A percentile compares a stretch with the other conserved stretches of the same genome.
phyloP scores from a whole-genome alignment of 2,113 vertebrate species.

The Thalassoma bifasciatum region DNA sequence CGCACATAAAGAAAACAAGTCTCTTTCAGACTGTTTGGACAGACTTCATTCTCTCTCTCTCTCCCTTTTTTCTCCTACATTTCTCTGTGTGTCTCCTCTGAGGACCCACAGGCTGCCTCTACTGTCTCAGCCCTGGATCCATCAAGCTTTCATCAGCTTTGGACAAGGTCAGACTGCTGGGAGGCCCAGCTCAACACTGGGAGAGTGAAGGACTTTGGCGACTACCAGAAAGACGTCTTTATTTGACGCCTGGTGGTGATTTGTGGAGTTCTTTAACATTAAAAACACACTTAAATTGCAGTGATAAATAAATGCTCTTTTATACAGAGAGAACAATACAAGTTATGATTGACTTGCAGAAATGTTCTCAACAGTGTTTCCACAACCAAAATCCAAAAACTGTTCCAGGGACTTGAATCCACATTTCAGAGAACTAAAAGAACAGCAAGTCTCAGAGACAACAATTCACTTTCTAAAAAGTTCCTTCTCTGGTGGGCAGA shows the following conservation, averaged over 20 bases:
- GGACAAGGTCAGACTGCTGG: constrained; percentile 18
- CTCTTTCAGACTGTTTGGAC: constrained; percentile 80
- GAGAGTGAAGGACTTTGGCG: constrained; percentile 19
- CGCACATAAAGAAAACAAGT: constrained; percentile 80
- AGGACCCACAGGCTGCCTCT: constrained; percentile 35
- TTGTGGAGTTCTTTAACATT: too few species aligned
- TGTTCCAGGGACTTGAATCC: too few species aligned
- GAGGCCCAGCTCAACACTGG: constrained; percentile 21
- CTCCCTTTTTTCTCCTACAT: neutral
- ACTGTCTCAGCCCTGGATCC: constrained; percentile 54
- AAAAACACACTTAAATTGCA: too few species aligned
- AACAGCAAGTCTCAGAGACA: too few species aligned
- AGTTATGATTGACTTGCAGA: neutral
- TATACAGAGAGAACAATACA: constrained; percentile 1
- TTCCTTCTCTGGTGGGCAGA: too few species aligned
- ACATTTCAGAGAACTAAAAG: too few species aligned
- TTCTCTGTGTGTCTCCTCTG: constrained; percentile 9
- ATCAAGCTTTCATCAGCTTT: constrained; percentile 71
- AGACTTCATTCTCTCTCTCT: constrained; percentile 61
- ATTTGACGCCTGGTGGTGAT: constrained; percentile 14
- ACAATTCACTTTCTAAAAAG: too few species aligned
- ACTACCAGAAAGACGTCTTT: constrained; percentile 39
- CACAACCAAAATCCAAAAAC: too few species aligned
- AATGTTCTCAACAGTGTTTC: neutral
- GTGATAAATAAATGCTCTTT: neutral